Conservation (phyloP, 2,113 vertebrate genomes). For the Vulpes vulpes region DNA sequence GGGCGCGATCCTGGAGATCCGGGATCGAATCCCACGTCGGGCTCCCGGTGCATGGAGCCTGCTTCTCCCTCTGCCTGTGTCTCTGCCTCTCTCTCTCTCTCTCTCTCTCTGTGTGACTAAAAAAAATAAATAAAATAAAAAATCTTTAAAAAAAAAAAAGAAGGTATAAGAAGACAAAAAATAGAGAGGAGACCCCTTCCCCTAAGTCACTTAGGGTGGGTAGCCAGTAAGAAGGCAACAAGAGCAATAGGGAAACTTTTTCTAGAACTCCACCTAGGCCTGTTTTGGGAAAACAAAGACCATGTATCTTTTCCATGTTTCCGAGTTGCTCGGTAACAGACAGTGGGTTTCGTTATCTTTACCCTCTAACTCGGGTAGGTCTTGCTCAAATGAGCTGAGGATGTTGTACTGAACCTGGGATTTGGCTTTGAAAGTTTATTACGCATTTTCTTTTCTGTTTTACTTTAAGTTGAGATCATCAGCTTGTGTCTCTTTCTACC, state of each 20-base stretch:
- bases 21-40: no score
- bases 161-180: background rate
- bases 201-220: background rate
- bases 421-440: background rate
- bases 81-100: no score
- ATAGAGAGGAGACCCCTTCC: background rate
- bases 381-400: background rate
- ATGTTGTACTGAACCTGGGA: background rate
- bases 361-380: background rate
- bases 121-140: no score
- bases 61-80: no score
- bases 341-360: background rate
- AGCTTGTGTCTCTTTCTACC: background rate
- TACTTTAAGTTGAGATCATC: background rate
- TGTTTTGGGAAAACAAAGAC: background rate
- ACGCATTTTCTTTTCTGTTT: background rate
- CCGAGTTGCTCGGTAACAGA: background rate
- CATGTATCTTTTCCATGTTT: background rate
- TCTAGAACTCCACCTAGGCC: background rate
- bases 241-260: background rate
- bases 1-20: no score
- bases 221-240: background rate
- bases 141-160: no score
- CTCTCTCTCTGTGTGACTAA: no score
- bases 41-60: no score